Percentiles rank a stretch among this genome's conserved stretches.
These are phyloP conservation scores for Habroteleia sp. DNA, from an alignment of 2,888 invertebrate species.

Conservation along the genomic window DNA sequence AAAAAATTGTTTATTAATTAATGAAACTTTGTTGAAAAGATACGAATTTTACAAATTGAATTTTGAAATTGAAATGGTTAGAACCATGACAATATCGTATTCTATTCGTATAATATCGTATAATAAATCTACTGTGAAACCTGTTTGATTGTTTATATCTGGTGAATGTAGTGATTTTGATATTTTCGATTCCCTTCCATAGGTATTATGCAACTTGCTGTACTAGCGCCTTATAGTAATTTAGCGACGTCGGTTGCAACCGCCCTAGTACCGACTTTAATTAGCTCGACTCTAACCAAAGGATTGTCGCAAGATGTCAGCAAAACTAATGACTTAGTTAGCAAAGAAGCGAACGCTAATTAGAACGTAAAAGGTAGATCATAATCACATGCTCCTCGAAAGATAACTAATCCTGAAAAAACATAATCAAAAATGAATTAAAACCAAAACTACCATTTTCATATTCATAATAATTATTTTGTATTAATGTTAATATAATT, in stretches of 20 bases:
- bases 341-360: slow-evolving; percentile 69
- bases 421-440: too few species aligned
- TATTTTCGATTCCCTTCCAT: slow-evolving; percentile 46
- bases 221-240: slow-evolving; percentile 83
- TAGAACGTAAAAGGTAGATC: slow-evolving; percentile 63
- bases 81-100: too few species aligned
- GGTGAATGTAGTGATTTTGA: slow-evolving; percentile 14
- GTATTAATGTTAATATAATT: too few species aligned
- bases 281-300: slow-evolving; percentile 77
- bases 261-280: slow-evolving; percentile 82
- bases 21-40: too few species aligned
- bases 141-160: neutral
- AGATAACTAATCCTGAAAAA: too few species aligned
- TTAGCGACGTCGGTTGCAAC: slow-evolving; percentile 82
- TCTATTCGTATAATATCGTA: too few species aligned
- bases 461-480: neutral
- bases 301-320: slow-evolving; percentile 68
- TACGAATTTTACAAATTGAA: too few species aligned
- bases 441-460: neutral
- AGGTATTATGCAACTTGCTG: slow-evolving; percentile 82
- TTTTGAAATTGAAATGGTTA: too few species aligned
- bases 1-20: too few species aligned
- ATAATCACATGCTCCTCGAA: neutral
- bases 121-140: slow-evolving; percentile 40
- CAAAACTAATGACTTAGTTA: slow-evolving; percentile 76